These are phyloP conservation scores for Euzetes globulus DNA, from an alignment of 2,888 invertebrate species.

Conservation along the genomic window DNA sequence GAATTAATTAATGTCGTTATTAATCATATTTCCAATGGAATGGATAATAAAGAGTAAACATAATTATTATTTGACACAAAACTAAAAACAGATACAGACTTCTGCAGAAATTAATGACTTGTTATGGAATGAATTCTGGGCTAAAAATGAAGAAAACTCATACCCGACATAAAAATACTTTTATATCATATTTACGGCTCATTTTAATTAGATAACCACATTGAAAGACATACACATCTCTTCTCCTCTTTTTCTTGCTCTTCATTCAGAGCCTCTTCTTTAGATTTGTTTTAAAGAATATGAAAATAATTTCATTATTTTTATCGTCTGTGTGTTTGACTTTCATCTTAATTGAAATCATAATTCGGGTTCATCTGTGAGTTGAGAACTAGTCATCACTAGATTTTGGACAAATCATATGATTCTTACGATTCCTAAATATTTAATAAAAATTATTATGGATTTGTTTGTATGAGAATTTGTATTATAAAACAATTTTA, in stretches of 20 bases:
- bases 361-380: background rate
- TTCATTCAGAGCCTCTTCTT: background rate
- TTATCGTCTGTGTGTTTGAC: background rate
- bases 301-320: background rate
- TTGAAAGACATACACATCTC: background rate
- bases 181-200: background rate
- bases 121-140: background rate
- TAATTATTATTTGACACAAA: slow-evolving; percentile 2
- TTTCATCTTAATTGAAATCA: background rate
- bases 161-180: background rate
- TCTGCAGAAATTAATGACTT: background rate
- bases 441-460: background rate
- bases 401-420: background rate
- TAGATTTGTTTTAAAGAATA: background rate
- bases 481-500: background rate
- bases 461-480: background rate
- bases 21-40: background rate
- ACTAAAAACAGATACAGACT: background rate
- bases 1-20: background rate
- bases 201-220: background rate
- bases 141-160: background rate
- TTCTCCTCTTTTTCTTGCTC: background rate
- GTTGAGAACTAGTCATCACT: background rate
- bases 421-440: background rate
- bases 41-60: background rate